Conservation (phyloP, 2,888 invertebrate genomes). For the Monoplex corrugatus region DNA sequence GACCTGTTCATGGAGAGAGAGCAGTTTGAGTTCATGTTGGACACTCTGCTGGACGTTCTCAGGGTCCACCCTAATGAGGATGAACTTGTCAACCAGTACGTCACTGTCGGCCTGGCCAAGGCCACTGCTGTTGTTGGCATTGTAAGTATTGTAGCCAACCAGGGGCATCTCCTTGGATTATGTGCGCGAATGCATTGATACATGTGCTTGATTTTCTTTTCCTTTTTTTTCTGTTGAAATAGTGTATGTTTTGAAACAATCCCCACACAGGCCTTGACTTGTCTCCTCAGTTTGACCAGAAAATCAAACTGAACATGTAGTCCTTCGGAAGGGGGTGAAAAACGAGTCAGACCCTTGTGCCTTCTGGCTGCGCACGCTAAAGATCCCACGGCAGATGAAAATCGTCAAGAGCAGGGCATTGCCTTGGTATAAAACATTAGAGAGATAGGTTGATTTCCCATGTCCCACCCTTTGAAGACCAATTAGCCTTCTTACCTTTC, state of each 20-base stretch:
- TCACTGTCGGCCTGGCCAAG: slow-evolving; percentile 87
- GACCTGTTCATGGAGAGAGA: slow-evolving; percentile 87
- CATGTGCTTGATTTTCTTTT: background rate
- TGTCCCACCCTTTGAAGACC: too few species aligned
- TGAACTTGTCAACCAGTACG: slow-evolving; percentile 88
- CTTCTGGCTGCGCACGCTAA: too few species aligned
- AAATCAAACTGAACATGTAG: too few species aligned
- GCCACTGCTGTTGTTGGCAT: slow-evolving; percentile 86
- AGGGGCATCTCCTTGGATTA: background rate
- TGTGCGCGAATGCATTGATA: background rate
- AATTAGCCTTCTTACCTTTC: too few species aligned
- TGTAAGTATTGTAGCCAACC: slow-evolving; percentile 76
- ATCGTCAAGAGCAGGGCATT: too few species aligned
- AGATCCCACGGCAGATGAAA: too few species aligned
- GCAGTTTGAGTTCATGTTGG: slow-evolving; percentile 91
- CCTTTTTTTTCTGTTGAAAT: background rate
- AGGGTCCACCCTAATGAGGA: slow-evolving; percentile 88
- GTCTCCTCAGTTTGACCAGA: too few species aligned
- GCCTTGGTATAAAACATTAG: too few species aligned
- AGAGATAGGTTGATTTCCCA: too few species aligned
- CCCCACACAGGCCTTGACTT: too few species aligned
- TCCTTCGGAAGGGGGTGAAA: too few species aligned
- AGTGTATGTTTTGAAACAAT: background rate
- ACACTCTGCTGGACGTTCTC: slow-evolving; percentile 86
- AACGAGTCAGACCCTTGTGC: too few species aligned